These are phyloP conservation scores for Onchidella celtica DNA, from an alignment of 2,888 invertebrate genomes.

Conservation along the genomic window DNA sequence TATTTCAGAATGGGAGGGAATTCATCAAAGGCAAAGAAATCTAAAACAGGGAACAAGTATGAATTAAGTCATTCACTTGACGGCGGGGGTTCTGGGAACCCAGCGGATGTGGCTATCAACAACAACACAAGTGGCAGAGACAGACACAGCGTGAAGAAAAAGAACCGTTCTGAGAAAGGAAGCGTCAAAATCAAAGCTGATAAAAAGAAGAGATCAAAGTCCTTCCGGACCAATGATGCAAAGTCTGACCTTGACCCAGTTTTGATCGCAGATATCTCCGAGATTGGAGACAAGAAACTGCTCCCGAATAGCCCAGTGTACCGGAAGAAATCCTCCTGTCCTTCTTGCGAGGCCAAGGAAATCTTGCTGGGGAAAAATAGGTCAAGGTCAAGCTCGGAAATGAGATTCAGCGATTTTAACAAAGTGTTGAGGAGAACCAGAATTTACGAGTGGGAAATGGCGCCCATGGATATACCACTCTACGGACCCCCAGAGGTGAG, in stretches of 20 bases:
- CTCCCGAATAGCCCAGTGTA: background rate
- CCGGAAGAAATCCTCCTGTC: slow-evolving; percentile 43
- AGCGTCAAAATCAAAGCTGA: slow-evolving; percentile 27
- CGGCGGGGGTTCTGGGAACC: background rate
- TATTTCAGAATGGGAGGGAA: slow-evolving; percentile 11
- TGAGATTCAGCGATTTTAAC: slow-evolving; percentile 62
- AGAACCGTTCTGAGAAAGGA: background rate
- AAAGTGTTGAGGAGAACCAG: slow-evolving; percentile 60
- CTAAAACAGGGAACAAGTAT: background rate
- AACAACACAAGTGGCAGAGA: background rate
- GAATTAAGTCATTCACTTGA: background rate
- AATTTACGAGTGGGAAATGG: slow-evolving; percentile 58
- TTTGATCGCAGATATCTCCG: background rate
- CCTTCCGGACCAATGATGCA: background rate
- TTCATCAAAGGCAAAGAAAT: background rate
- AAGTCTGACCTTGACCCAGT: background rate
- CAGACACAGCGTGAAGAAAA: background rate
- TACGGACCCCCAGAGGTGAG: slow-evolving; percentile 27
- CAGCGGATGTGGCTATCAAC: background rate
- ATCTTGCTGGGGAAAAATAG: slow-evolving; percentile 30
- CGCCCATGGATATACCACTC: slow-evolving; percentile 62
- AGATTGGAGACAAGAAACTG: background rate
- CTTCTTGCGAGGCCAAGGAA: slow-evolving; percentile 42
- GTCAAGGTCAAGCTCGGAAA: slow-evolving; percentile 37
- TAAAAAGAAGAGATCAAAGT: background rate